phyloP scores from a whole-genome alignment of 2,113 vertebrate species.

The Fulica atra region DNA sequence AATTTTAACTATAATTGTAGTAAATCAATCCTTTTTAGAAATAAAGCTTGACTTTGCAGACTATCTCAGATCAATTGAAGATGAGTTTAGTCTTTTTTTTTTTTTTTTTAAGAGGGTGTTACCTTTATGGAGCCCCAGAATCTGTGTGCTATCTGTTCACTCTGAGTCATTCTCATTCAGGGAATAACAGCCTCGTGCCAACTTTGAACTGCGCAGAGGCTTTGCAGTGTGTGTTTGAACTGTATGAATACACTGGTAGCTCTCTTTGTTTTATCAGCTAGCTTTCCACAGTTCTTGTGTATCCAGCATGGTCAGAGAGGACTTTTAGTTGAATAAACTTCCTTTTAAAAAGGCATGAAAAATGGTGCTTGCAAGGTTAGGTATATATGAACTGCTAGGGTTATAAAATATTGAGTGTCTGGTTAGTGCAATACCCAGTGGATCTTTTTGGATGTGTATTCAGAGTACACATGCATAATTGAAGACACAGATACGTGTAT shows the following conservation, averaged over 20 bases:
- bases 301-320: not conserved
- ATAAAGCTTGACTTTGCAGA: not conserved
- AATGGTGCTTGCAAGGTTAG: not conserved
- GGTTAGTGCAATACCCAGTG: conserved; percentile 1
- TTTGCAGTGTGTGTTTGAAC: not conserved
- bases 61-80: not conserved
- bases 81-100: not conserved
- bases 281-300: not conserved
- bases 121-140: not conserved
- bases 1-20: not conserved
- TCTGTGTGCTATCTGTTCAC: not conserved
- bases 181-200: not conserved
- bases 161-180: not conserved
- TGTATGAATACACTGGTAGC: not conserved
- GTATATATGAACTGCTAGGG: not conserved
- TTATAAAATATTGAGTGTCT: conserved; percentile 28
- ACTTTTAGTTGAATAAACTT: not conserved
- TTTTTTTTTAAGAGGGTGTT: not conserved
- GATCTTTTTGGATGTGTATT: conserved; percentile 6
- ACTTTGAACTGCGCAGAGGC: not conserved
- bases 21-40: not conserved
- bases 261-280: not conserved
- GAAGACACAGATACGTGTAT: not conserved
- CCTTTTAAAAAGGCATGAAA: not conserved
- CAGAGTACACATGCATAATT: conserved; percentile 20